These are phyloP conservation scores for Poeciliopsis presidionis DNA, from an alignment of 2,797 vertebrate species.

Conservation along the genomic window DNA sequence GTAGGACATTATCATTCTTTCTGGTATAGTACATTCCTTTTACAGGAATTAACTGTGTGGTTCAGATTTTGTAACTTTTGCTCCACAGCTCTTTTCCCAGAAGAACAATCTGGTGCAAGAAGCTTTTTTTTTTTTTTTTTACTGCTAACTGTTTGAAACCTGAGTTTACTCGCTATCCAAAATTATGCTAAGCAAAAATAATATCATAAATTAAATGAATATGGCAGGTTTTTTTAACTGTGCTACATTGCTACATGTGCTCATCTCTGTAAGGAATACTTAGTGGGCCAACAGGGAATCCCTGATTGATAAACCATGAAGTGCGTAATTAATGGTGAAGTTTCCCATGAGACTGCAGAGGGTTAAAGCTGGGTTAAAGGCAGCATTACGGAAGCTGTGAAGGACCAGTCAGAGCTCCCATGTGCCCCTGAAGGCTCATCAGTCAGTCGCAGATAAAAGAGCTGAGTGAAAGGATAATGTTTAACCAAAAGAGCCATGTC, in stretches of 20 bases:
- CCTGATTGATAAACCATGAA: slow-evolving; percentile 76
- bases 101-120: slow-evolving; percentile 11
- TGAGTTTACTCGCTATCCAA: slow-evolving; percentile 14
- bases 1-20: slow-evolving; percentile 13
- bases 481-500: slow-evolving; percentile 65
- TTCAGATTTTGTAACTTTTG: slow-evolving; percentile 17
- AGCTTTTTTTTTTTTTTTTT: background rate
- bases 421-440: slow-evolving; percentile 68
- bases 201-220: slow-evolving; percentile 30
- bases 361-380: slow-evolving; percentile 58
- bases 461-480: slow-evolving; percentile 64
- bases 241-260: slow-evolving; percentile 29
- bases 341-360: slow-evolving; percentile 47
- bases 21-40: background rate
- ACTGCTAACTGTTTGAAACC: background rate
- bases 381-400: slow-evolving; percentile 60
- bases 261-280: slow-evolving; percentile 27
- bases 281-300: slow-evolving; percentile 38
- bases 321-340: slow-evolving; percentile 73
- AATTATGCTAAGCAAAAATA: slow-evolving; percentile 4
- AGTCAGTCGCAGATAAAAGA: slow-evolving; percentile 78
- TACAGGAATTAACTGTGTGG: slow-evolving; percentile 27
- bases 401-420: slow-evolving; percentile 70
- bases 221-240: slow-evolving; percentile 32
- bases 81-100: slow-evolving; percentile 7